Base-by-base conservation (phyloP, 2,113 vertebrate genomes). In the Labeo rohita region DNA sequence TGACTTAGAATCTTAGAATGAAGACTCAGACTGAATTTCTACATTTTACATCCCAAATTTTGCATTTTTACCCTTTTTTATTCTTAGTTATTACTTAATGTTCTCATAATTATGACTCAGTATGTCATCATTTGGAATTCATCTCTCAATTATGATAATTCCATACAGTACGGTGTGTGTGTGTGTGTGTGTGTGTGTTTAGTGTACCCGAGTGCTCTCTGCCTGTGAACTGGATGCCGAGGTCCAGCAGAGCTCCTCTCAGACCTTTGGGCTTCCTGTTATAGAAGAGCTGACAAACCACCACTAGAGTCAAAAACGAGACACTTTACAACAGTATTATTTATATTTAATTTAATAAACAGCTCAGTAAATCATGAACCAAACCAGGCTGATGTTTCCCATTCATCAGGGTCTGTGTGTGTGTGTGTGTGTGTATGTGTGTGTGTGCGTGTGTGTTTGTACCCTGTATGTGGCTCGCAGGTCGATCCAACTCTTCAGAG, bases 401-500 rank as follows among this genome's bases (percentile, higher is more conserved):
- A 18, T 49, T 39, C 47, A 49, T 54, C 61, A 65, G n/a, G 10
- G 61, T n/a, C 8, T n/a, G 59, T 61, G 56, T n/a, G 18, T 21
- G 16, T 59, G 18, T 18, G 15, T 43, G 50, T 21, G 18, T n/a
- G 36, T 47, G 12, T 47, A 66, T 49, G 15, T 63, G 2, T 72
- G 54, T 36, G 5, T 1, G 28, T 49, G n/a, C 8, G 8, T 82
- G 76, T 36, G 11, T 66, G 6, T 5, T 61, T 93, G 92, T 81
- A 98, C 98, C 96, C 93, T 97, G 92, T 99, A 99, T 0, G 96
- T 97, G 83, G 93, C 94, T 91, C 98, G 95, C 87, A 99, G 96
- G 89, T 99, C 98, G 82, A 98, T 98, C 98, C 98, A 99, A 89
- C 94, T 96, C 88, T 96, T 98, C 59, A 99, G 94, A 39, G 95